Evolutionary conservation across 2,797 vertebrate species (phyloP), one percentile per base, ranked within the genome.

Genomic region (Brachymystax lenok): DNA sequence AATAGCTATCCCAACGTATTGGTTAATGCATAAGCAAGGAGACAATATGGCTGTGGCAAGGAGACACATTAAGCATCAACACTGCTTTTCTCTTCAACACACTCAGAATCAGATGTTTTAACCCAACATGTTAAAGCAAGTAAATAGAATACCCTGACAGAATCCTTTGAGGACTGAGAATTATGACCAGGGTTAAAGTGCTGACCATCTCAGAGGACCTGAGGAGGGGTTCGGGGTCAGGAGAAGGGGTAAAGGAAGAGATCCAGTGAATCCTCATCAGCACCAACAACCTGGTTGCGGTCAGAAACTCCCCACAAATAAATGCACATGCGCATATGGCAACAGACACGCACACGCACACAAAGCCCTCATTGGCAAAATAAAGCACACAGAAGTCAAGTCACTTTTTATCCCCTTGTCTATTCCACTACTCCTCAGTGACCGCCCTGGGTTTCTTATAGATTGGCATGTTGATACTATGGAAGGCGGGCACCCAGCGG

Each of bases 401-500:
- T 16, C 24, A 50, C n/a, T 21, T 50, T 13, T 51, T 50, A 14
- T 52, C 71, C 71, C 28, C 7, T 28, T 24, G 46, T 24, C 30
- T 28, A 52, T 40, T 8, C 28, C 61, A 40, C 68, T 68, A 61
- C 71, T 96, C 95, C 0, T 84, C 84, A 35, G 92, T 94, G 0
- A 82, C 81, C 35, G 95, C 94, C 79, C 91, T 88, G 72, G 83
- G 83, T 74, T 95, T 94, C 92, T 96, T 96, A 33, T 96, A 96
- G 72, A 97, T 90, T 0, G 96, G 93, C 1, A 96, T 92, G 71
- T 95, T 96, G 83, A 97, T 96, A 94, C 95, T 97, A 91, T 97
- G 95, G 88, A 96, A 97, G 5, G 94, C 94, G 0, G 96, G 96
- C 50, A 99, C 97, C 98, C 97, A 99, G 40, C 95, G 96, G 94